These are phyloP conservation scores for Danaus plexippus DNA, from an alignment of 1,140 invertebrate species.

Conservation along the genomic window DNA sequence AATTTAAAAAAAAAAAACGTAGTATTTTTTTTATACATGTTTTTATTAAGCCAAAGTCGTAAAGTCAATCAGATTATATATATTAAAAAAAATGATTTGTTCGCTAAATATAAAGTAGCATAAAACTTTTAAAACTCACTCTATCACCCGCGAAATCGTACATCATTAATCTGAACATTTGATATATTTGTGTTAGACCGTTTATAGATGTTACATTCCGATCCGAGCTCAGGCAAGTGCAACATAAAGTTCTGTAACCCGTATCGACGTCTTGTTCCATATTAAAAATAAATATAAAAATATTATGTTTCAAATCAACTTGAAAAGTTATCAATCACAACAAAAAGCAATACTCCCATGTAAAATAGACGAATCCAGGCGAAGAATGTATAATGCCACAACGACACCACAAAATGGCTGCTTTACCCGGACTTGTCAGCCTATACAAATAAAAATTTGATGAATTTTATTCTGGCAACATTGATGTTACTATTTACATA, in stretches of 20 bases:
- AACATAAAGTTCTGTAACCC: constrained; percentile 40
- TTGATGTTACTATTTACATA: not conserved
- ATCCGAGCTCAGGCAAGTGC: constrained; percentile 52
- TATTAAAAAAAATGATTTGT: too few relatives aligned
- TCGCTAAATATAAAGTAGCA: too few relatives aligned
- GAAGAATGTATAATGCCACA: constrained; percentile 44
- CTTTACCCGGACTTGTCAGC: constrained; percentile 47
- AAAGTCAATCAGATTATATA: too few relatives aligned
- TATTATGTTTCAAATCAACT: constrained; percentile 26
- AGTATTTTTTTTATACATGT: too few relatives aligned
- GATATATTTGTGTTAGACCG: constrained; percentile 33
- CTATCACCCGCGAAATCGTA: constrained; percentile 54
- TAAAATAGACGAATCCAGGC: constrained; percentile 67
- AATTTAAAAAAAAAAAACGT: too few relatives aligned
- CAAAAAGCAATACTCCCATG: constrained; percentile 70
- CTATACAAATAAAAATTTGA: too few relatives aligned
- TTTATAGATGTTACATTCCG: constrained; percentile 50
- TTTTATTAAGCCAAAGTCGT: too few relatives aligned
- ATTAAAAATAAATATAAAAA: constrained; percentile 26
- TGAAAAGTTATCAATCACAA: constrained; percentile 55
- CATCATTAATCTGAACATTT: constrained; percentile 53
- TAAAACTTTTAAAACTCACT: constrained; percentile 36
- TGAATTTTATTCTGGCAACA: constrained; percentile 1
- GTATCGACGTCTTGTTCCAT: constrained; percentile 61
- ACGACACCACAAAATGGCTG: constrained; percentile 70